These are phyloP conservation scores for Perodicticus potto DNA, from an alignment of 2,797 vertebrate genomes.

Conservation along the genomic window DNA sequence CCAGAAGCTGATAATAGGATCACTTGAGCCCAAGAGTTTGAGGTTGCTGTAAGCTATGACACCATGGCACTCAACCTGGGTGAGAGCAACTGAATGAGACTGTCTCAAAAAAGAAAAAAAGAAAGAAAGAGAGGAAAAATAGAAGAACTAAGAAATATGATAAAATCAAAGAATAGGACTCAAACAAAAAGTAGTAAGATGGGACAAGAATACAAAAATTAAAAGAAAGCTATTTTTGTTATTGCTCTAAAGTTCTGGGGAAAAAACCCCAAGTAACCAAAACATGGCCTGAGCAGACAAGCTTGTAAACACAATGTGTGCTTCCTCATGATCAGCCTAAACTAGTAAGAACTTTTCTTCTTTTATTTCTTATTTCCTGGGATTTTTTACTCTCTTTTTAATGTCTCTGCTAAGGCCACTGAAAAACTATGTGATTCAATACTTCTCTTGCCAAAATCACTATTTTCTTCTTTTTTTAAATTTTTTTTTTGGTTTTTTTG, in stretches of 20 bases:
- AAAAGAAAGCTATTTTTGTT: background rate
- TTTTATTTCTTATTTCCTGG: conserved; percentile 42
- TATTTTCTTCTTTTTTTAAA: conserved; percentile 10
- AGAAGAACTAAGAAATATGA: conserved; percentile 39
- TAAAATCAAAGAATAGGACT: background rate
- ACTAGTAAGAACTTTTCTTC: background rate
- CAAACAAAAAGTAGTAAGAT: conserved; percentile 48
- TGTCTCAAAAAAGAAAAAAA: too few relatives aligned
- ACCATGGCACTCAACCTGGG: too few relatives aligned
- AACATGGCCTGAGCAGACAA: background rate
- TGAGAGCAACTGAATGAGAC: too few relatives aligned
- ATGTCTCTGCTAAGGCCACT: conserved; percentile 28
- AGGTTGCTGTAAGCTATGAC: too few relatives aligned
- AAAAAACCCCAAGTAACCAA: conserved; percentile 17
- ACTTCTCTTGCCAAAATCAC: conserved; percentile 17
- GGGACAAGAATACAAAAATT: background rate
- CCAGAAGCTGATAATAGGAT: too few relatives aligned
- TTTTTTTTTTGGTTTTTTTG: too few relatives aligned
- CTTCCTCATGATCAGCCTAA: conserved; percentile 1
- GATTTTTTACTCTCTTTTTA: conserved; percentile 6
- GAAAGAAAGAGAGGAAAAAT: conserved; percentile 32
- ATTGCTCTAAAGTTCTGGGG: conserved; percentile 3
- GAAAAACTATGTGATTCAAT: conserved; percentile 49
- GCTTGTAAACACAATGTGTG: background rate
- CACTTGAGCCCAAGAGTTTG: too few relatives aligned